Evolutionary conservation across 1,140 invertebrate species (phyloP), one percentile per base, ranked within the genome.

Genomic region (Conus betulinus): DNA sequence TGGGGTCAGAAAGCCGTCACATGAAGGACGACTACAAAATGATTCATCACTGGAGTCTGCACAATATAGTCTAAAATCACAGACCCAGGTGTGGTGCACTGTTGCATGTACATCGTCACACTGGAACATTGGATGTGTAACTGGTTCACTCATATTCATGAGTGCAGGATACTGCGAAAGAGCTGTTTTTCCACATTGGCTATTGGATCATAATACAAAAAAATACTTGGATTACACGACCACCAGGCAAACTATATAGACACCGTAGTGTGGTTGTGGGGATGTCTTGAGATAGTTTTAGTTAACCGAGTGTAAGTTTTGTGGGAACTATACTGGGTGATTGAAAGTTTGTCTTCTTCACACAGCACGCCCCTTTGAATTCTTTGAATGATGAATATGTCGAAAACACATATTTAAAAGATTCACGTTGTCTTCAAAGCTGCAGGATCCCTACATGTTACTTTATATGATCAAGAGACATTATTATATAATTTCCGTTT

Each of bases 71-170:
- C 23, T 60, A 51, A 63, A 67, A 27, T 85, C 60, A 39, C 84
- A 85, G 20, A 85, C 84, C 27, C 63, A 57, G 1, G 84, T 63
- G 57, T 63, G 39, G 25, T n/a, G 84, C n/a, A 85, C 25, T 27
- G 57, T 25, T 17, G 55, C 27, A 23, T 27, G 4, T 23, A 27
- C n/a, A 63, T 67, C 60, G 57, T 85, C 84, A 39, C 84, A 85
- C 13, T 25, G 13, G 27, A 85, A 85, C 84, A 85, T 85, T 5
- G 20, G 4, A 67, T 39, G 5, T 23, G n/a, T 11, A 67, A 60
- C 63, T 57, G 25, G 23, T 0, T 52, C 67, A 20, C 67, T 71
- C 67, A 17, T 71, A 7, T 63, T 11, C 25, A 15, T 5, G 55
- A 25, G 27, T 17, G 7, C 23, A 60, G n/a, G 67, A 20, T 20